phyloP scores from a whole-genome alignment of 2,113 vertebrate genomes.

The Plectropomus leopardus region DNA sequence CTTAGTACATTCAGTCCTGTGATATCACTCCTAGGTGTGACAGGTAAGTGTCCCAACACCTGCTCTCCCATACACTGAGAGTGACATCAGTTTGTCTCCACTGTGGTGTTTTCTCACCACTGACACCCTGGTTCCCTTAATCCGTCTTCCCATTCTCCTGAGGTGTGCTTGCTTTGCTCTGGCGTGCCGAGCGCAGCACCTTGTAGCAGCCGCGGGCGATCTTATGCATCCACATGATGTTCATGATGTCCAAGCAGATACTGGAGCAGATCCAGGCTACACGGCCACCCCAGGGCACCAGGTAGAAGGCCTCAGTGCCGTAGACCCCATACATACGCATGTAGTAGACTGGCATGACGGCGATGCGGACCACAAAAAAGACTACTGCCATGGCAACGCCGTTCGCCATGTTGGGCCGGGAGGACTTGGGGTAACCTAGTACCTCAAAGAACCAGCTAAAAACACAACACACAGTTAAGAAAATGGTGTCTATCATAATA shows the following conservation, averaged over 20 bases:
- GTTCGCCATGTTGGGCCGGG: slow-evolving; percentile 92
- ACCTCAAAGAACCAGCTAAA: slow-evolving; percentile 99
- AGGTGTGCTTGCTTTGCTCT: slow-evolving; percentile 75
- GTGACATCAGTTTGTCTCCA: slow-evolving; percentile 9
- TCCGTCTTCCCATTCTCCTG: slow-evolving; percentile 93
- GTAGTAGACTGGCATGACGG: slow-evolving; percentile 93
- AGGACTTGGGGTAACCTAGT: slow-evolving; percentile 93
- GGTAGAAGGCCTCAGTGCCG: slow-evolving; percentile 91
- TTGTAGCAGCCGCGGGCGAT: slow-evolving; percentile 94
- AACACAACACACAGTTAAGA: slow-evolving; percentile 79
- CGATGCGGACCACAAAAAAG: slow-evolving; percentile 95
- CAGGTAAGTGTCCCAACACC: slow-evolving; percentile 35
- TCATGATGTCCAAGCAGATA: slow-evolving; percentile 94
- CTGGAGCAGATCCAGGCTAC: slow-evolving; percentile 91
- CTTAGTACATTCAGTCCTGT: slow-evolving; percentile 48
- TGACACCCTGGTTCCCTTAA: slow-evolving; percentile 71
- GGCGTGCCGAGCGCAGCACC: slow-evolving; percentile 88
- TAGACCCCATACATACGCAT: slow-evolving; percentile 87
- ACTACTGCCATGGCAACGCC: slow-evolving; percentile 94
- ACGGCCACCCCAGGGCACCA: slow-evolving; percentile 89
- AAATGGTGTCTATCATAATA: not conserved
- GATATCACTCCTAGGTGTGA: slow-evolving; percentile 19
- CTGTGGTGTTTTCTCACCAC: slow-evolving; percentile 19
- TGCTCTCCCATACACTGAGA: slow-evolving; percentile 27
- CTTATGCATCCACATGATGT: slow-evolving; percentile 98